Evolutionary conservation across 2,888 invertebrate species (phyloP).

Genomic region (Tupiocoris notatus): DNA sequence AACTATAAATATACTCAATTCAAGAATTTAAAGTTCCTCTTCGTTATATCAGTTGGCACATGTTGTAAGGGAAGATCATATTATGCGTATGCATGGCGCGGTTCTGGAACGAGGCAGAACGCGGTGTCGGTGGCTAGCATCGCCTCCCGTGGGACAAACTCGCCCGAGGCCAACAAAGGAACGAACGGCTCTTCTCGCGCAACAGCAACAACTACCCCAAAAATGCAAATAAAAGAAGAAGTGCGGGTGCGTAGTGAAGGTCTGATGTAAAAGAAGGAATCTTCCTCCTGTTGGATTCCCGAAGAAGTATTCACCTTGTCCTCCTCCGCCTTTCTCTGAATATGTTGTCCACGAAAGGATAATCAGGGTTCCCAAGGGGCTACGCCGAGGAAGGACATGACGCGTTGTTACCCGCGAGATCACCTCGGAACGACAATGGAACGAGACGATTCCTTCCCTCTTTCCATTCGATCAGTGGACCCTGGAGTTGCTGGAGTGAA

Average conservation of each 20-base stretch:
- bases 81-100: no score
- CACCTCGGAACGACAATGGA: slow-evolving; percentile 3
- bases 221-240: slow-evolving; percentile 38
- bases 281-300: background rate
- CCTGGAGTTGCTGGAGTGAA: background rate
- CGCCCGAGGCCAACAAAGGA: slow-evolving; percentile 24
- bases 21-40: no score
- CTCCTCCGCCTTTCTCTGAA: slow-evolving; percentile 21
- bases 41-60: no score
- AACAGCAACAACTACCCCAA: slow-evolving; percentile 5
- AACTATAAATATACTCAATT: no score
- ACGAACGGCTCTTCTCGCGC: slow-evolving; percentile 1
- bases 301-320: background rate
- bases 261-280: background rate
- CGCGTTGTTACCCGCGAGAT: slow-evolving; percentile 27
- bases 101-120: no score
- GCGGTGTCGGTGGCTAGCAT: background rate
- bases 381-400: slow-evolving; percentile 13
- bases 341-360: slow-evolving; percentile 44
- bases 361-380: slow-evolving; percentile 42
- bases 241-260: background rate
- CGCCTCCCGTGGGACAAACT: slow-evolving; percentile 35
- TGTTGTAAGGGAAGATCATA: no score
- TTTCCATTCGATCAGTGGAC: background rate
- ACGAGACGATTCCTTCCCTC: background rate